A percentile compares a stretch with the other conserved stretches of the same genome.
Evolutionary conservation across 2,113 vertebrate genomes (phyloP).

Genomic region (Ictidomys tridecemlineatus): DNA sequence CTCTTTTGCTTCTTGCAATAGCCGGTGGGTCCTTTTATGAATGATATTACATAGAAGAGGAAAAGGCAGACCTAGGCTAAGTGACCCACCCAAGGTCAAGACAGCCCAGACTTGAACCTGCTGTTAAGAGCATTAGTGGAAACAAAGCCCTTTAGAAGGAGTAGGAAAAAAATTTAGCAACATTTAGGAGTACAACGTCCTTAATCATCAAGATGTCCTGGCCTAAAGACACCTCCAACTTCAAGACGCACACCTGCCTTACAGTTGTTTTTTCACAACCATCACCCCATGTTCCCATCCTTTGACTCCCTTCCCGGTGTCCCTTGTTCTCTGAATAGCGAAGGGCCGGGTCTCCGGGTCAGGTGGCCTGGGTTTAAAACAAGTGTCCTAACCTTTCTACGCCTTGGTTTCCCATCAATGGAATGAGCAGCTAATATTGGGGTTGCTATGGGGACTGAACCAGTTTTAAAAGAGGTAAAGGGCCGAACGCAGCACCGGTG

Average conservation of each 20-base stretch:
- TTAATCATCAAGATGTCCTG: background rate
- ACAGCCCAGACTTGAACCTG: background rate
- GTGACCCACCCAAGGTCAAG: constrained; percentile 53
- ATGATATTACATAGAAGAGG: background rate
- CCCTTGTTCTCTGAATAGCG: background rate
- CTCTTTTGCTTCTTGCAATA: background rate
- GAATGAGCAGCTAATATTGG: background rate
- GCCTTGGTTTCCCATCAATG: background rate
- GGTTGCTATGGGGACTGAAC: background rate
- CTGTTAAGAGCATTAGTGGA: background rate
- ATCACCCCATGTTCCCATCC: background rate
- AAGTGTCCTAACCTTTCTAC: background rate
- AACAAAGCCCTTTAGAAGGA: background rate
- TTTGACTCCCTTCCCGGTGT: background rate
- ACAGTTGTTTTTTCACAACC: background rate
- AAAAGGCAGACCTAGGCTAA: background rate
- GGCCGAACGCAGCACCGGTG: background rate
- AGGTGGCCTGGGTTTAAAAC: background rate
- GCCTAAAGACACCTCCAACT: background rate
- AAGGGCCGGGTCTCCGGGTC: background rate
- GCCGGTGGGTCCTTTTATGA: background rate
- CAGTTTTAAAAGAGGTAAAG: background rate
- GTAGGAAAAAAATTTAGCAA: background rate
- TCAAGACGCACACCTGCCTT: background rate
- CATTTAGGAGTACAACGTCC: background rate